These are phyloP conservation scores for Luidia sarsii DNA, from an alignment of 53 echinoderm and acorn worm genomes.

Conservation along the genomic window DNA sequence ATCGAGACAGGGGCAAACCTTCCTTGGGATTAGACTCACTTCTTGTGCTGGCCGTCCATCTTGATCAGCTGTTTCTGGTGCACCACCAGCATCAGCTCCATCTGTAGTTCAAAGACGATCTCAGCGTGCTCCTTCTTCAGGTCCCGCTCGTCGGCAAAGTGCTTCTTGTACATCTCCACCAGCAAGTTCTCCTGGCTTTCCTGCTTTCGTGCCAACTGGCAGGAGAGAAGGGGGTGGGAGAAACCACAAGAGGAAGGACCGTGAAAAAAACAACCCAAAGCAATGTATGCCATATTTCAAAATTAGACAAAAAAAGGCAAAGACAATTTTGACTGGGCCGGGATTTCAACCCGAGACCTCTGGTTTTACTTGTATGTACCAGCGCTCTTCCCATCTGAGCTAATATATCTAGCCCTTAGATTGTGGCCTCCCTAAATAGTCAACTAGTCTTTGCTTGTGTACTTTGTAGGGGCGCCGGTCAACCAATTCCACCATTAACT, in stretches of 20 bases:
- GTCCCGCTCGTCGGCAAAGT: conserved; percentile 78
- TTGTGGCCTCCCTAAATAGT: too few species aligned
- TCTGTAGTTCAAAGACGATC: conserved; percentile 74
- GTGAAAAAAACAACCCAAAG: background rate
- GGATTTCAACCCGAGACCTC: too few species aligned
- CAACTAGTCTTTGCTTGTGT: too few species aligned
- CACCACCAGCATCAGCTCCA: conserved; percentile 73
- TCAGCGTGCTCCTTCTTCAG: conserved; percentile 78
- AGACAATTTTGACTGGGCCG: too few species aligned
- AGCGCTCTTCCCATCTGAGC: too few species aligned
- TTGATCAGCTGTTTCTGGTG: conserved; percentile 88
- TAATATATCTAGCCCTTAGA: too few species aligned
- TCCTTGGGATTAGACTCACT: conserved; percentile 75
- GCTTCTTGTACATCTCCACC: conserved; percentile 72
- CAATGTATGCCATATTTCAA: too few species aligned
- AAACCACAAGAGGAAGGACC: too few species aligned
- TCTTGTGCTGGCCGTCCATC: conserved; percentile 86
- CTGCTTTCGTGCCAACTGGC: conserved; percentile 73
- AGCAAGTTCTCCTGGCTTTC: conserved; percentile 66
- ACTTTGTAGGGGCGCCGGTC: too few species aligned
- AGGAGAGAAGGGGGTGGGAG: background rate
- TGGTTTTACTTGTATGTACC: too few species aligned
- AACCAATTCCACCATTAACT: too few species aligned
- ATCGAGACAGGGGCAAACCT: too few species aligned
- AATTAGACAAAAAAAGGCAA: background rate